Evolutionary conservation across 1,140 invertebrate species (phyloP), one percentile per base, ranked within the genome.

Genomic region (Odontomachus brunneus): DNA sequence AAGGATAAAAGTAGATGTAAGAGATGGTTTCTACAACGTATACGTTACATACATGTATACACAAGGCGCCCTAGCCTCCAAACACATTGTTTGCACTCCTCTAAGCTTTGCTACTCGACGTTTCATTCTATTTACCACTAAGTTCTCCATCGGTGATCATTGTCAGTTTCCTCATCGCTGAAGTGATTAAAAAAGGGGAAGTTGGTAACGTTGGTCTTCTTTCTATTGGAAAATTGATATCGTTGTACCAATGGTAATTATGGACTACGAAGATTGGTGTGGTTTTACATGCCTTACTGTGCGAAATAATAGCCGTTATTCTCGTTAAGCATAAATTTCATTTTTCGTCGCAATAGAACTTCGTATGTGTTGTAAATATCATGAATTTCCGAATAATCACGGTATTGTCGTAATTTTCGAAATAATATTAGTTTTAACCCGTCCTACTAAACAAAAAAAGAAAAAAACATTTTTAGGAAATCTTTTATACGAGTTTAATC

Each of bases 61-160:
- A 91, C 94, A 95, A 95, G 94, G 95, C 95, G 95, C 95, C 96
- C 96, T 96, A 96, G 96, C 96, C 96, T 96, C 96, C 96, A 97
- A 96, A 97, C 97, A 97, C 97, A 97, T 97, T 97, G 97, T 97
- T 97, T 97, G 96, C 96, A 97, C 96, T 96, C 95, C 94, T 92
- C 93, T 94, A 93, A 94, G 93, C 93, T 93, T 94, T 92, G 90
- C 86, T 90, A 85, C 86, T 86, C 86, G 86, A 86, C 86, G 84
- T 91, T 85, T 88, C 83, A 89, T 91, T 84, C 83, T 90, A 85
- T 88, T 86, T 90, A 90, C 80, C 84, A 90, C 86, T 90, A 89
- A 44, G 82, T 84, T 89, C 75, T 85, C 88, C 88, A 88, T 84
- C 69, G 84, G 75, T 88, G 87, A 85, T 66, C 60, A 90, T 89